Evolutionary conservation across 2,113 vertebrate genomes (phyloP), one percentile per base, ranked within the genome.

Genomic region (Xyliphius kryptos): DNA sequence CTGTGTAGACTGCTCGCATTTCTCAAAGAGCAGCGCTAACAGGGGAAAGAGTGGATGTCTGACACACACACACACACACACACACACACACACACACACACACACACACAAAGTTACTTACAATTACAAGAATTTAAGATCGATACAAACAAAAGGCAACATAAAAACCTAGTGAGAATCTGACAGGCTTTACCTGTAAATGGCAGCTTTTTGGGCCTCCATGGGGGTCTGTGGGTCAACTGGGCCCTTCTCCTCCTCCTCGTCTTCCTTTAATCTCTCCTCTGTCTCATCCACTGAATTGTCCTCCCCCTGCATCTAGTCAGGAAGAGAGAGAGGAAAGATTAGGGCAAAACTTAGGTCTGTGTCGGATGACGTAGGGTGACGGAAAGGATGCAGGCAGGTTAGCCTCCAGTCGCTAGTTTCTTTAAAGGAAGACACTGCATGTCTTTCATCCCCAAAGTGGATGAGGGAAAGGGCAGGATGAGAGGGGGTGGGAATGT

Each of bases 11-110:
- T 96, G 93, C 73, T 98, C 95, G 5, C 95, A 98, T 66, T 97
- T 97, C 82, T 97, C 93, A 74, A 98, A 97, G 68, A 98, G 90
- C 83, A 97, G 78, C 12, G 94, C 94, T 85, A 98, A 78, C 70
- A 98, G 88, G 0, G 95, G 95, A 80, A 98, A 98, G 63, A 98
- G 81, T 0, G 95, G 95, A 56, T 98, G 95, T 72, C 95, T 98
- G 84, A 6, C 7, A 40, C 55, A 22, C 17, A 54, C 53, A 68
- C 14, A 67, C 51, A 71, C 36, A 65, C 41, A 47, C 16, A 46
- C 22, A 54, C 50, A 64, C 40, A 59, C 14, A 22, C 55, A 66
- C 22, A 66, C 26, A 16, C 8, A 61, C 17, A 49, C 26, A 58
- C 46, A 26, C 2, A 7, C 13, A 14, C 9, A 32, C 0, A 21